A percentile compares a stretch with the other conserved stretches of the same genome.
These are phyloP conservation scores for Harmothoe impar DNA, from an alignment of 2,888 invertebrate species.

Conservation along the genomic window DNA sequence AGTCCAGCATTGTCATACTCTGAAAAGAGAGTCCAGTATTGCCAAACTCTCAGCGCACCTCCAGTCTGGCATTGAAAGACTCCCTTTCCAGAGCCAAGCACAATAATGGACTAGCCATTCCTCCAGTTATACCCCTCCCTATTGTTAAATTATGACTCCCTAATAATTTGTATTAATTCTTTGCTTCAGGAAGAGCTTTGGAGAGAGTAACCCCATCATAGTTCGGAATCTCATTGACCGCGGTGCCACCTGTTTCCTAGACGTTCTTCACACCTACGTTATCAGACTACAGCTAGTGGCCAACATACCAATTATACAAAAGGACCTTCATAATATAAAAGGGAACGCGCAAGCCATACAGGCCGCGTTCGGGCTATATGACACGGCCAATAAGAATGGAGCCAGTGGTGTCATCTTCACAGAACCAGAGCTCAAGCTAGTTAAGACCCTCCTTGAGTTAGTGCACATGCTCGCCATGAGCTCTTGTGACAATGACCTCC, in stretches of 20 bases:
- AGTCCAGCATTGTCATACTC: no score
- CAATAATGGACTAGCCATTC: no score
- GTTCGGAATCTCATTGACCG: neutral
- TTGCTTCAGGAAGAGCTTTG: slow-evolving; percentile 15
- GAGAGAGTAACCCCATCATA: neutral
- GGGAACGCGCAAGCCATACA: neutral
- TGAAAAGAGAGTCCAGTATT: no score
- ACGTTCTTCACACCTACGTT: slow-evolving; percentile 47
- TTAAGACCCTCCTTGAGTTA: neutral
- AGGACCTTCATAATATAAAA: neutral
- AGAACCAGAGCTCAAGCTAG: slow-evolving; percentile 15
- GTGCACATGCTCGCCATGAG: slow-evolving; percentile 28
- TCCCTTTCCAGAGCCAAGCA: no score
- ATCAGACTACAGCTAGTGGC: slow-evolving; percentile 6
- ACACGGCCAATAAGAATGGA: neutral
- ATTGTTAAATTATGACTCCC: no score
- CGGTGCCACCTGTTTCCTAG: slow-evolving; percentile 48
- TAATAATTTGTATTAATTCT: neutral
- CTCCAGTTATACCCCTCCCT: no score
- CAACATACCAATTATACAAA: neutral
- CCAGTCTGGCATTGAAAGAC: no score
- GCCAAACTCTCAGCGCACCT: no score
- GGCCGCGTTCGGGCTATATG: neutral
- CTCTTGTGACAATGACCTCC: slow-evolving; percentile 39
- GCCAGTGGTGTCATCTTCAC: neutral